These are phyloP conservation scores for Calosoma granatense DNA, from an alignment of 1,140 invertebrate species.

Conservation along the genomic window DNA sequence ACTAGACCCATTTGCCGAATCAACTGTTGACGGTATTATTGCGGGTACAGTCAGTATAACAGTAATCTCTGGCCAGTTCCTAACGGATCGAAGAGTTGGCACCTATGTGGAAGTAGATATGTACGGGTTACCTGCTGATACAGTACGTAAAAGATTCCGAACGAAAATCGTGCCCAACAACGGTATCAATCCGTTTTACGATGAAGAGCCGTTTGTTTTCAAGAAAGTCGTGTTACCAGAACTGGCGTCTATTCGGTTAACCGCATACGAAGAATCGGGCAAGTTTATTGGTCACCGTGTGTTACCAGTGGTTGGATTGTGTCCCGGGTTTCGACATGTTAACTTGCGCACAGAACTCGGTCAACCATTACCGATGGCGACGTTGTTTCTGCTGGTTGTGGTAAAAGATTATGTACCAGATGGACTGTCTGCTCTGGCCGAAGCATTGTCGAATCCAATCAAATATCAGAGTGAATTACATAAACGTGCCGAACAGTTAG, in stretches of 20 bases:
- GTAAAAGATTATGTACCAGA: constrained; percentile 98
- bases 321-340: constrained; percentile 88
- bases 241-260: constrained; percentile 87
- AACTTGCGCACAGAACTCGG: constrained; percentile 85
- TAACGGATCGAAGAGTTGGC: constrained; percentile 90
- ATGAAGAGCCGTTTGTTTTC: constrained; percentile 96
- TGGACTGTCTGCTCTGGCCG: constrained; percentile 84
- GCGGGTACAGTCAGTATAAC: constrained; percentile 91
- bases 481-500: constrained; percentile 82
- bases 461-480: constrained; percentile 92
- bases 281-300: constrained; percentile 93
- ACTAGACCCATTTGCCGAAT: constrained; percentile 97
- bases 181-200: constrained; percentile 92
- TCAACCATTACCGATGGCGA: constrained; percentile 80
- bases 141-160: constrained; percentile 91
- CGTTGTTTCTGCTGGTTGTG: constrained; percentile 83
- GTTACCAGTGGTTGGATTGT: constrained; percentile 88
- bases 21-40: constrained; percentile 97
- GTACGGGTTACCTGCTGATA: constrained; percentile 97
- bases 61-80: constrained; percentile 83
- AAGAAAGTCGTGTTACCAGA: constrained; percentile 98
- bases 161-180: constrained; percentile 91
- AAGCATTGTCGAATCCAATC: constrained; percentile 94
- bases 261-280: constrained; percentile 93
- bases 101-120: constrained; percentile 99